phyloP scores from a whole-genome alignment of 2,888 invertebrate genomes.

The Diogma glabrata region DNA sequence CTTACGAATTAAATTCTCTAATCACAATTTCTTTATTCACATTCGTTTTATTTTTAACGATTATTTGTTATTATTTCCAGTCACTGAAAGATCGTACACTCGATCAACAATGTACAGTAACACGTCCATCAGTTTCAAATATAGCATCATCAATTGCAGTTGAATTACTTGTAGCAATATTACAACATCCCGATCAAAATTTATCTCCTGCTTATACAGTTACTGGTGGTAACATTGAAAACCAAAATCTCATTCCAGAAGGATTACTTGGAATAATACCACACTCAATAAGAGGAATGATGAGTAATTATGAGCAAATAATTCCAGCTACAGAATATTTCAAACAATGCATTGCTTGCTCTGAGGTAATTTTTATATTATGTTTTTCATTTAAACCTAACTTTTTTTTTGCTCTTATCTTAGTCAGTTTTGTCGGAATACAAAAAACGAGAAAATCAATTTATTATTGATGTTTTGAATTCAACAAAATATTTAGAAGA shows the following conservation, averaged over 20 bases:
- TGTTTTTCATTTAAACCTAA: slow-evolving; percentile 2
- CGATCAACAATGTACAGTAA: slow-evolving; percentile 98
- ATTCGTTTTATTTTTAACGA: too few relatives aligned
- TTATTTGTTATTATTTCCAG: slow-evolving; percentile 40
- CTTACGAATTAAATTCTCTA: too few relatives aligned
- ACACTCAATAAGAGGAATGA: slow-evolving; percentile 86
- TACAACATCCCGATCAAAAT: slow-evolving; percentile 68
- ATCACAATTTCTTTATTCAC: not conserved
- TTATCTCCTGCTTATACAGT: slow-evolving; percentile 53
- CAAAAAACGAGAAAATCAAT: slow-evolving; percentile 48
- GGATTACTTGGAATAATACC: slow-evolving; percentile 75
- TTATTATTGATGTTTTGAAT: slow-evolving; percentile 68
- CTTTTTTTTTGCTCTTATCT: slow-evolving; percentile 15
- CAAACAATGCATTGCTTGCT: slow-evolving; percentile 88
- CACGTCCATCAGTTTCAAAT: slow-evolving; percentile 84
- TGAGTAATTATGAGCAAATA: slow-evolving; percentile 70
- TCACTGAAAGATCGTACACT: slow-evolving; percentile 81
- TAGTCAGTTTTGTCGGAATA: slow-evolving; percentile 40
- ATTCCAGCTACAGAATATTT: slow-evolving; percentile 78
- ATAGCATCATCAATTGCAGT: slow-evolving; percentile 85
- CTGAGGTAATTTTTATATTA: slow-evolving; percentile 36
- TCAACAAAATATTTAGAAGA: slow-evolving; percentile 74
- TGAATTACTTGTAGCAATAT: slow-evolving; percentile 72
- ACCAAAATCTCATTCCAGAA: slow-evolving; percentile 33
- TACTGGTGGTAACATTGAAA: slow-evolving; percentile 24